Base-by-base conservation (phyloP, 2,797 vertebrate species). In the Enteromius fasciolatus region DNA sequence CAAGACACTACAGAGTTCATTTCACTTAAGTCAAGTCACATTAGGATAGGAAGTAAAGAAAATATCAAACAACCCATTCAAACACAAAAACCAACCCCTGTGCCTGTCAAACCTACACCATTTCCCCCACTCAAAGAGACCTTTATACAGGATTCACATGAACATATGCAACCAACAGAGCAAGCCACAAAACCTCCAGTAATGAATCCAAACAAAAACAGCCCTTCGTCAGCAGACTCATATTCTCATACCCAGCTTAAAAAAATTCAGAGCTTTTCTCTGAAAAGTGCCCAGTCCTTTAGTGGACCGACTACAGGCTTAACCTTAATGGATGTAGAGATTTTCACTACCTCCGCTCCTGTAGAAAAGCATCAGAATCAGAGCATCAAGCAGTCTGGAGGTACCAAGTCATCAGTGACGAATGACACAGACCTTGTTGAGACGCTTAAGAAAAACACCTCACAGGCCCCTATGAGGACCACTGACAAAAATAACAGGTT, bases 381-480 rank as follows among this genome's bases (percentile, higher is more conserved):
- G 0, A 94, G 88, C 57, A 83, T 70, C 61, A 68, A 76, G 23
- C 41, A 89, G 46, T 63, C 73, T 68, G 80, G 83, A 25, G 77
- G 69, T 1, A 76, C 23, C 10, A 88, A 89, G 82, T 70, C 87
- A 39, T 10, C 78, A 0, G 73, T 80, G 20, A 72, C 61, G 76
- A 92, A 91, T 80, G 83, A 89, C 78, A 90, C 91, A 14, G 86
- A 91, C 54, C 76, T 87, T 3, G 89, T 85, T 52, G 91, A 93
- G 72, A 82, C 87, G 86, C 82, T 87, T 23, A 92, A 91, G 87
- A 93, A 88, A 86, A 95, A 93, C 82, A 94, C 93, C 7, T 95
- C 94, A 33, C 94, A 94, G 50, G 92, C 93, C 8, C 93, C 94
- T 0, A 93, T 93, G 92, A 90, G 74, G 72, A 94, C 92, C 85